These are phyloP conservation scores for Lanistes nyassanus DNA, from an alignment of 1,140 invertebrate species.

Conservation along the genomic window DNA sequence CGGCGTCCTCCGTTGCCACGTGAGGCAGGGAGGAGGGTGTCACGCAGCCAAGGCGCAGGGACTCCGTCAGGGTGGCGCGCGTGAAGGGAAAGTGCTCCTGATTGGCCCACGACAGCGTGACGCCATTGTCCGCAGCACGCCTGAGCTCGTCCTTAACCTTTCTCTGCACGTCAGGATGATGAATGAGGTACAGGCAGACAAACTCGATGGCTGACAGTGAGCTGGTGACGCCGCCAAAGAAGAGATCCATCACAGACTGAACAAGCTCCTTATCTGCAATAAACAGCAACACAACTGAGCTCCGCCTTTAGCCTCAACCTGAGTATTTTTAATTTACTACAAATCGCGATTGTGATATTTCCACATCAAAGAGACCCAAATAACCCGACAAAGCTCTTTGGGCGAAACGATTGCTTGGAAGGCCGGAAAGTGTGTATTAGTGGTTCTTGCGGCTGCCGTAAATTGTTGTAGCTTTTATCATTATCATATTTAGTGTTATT, in stretches of 20 bases:
- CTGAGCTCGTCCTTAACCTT: constrained; percentile 33
- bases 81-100: constrained; percentile 26
- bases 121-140: constrained; percentile 7
- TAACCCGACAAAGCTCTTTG: too few relatives aligned
- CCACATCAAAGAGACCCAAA: too few relatives aligned
- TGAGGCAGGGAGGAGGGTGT: constrained; percentile 35
- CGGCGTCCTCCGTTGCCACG: constrained; percentile 33
- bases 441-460: too few relatives aligned
- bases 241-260: constrained; percentile 38
- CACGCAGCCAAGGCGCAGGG: constrained; percentile 29
- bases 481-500: too few relatives aligned
- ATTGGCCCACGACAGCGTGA: constrained; percentile 23
- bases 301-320: too few relatives aligned
- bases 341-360: too few relatives aligned
- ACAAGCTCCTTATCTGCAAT: constrained; percentile 39
- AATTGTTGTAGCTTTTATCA: too few relatives aligned
- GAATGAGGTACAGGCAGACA: constrained; percentile 28
- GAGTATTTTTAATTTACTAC: too few relatives aligned
- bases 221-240: constrained; percentile 36
- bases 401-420: too few relatives aligned
- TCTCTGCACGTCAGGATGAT: constrained; percentile 30
- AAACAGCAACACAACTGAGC: too few relatives aligned
- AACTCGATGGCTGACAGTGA: constrained; percentile 33
- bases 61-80: constrained; percentile 31
- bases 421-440: too few relatives aligned